phyloP scores from a whole-genome alignment of 1,140 invertebrate genomes.

The Drosophila rhopaloa region DNA sequence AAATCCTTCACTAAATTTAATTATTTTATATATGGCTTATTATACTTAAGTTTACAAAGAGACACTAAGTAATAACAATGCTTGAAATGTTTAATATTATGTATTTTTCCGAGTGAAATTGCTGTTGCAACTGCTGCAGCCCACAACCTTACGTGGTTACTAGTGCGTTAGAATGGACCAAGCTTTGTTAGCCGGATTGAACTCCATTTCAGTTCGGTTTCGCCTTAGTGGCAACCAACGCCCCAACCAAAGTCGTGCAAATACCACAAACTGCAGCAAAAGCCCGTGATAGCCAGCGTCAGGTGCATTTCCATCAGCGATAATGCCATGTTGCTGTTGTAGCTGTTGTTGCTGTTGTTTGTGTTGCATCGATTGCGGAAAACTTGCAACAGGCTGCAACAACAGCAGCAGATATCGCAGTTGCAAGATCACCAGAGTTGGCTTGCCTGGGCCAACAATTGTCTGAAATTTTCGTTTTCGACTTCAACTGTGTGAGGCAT shows the following conservation, averaged over 20 bases:
- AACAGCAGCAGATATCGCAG: slow-evolving; percentile 49
- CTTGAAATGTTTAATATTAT: no score
- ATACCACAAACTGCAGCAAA: slow-evolving; percentile 50
- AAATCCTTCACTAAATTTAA: no score
- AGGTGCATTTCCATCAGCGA: slow-evolving; percentile 84
- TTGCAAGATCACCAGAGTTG: slow-evolving; percentile 39
- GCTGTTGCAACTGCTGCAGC: slow-evolving; percentile 39
- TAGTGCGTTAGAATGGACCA: slow-evolving; percentile 52
- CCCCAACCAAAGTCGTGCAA: slow-evolving; percentile 68
- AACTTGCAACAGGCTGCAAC: slow-evolving; percentile 60
- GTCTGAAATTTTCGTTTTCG: slow-evolving; percentile 62
- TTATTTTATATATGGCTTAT: no score
- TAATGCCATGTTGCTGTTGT: slow-evolving; percentile 69
- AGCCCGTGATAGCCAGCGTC: slow-evolving; percentile 78
- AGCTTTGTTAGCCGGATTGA: slow-evolving; percentile 9
- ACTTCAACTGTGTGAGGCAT: slow-evolving; percentile 69
- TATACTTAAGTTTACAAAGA: no score
- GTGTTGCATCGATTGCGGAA: slow-evolving; percentile 74
- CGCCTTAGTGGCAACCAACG: slow-evolving; percentile 40
- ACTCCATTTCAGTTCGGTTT: slow-evolving; percentile 28
- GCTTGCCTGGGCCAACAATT: slow-evolving; percentile 55
- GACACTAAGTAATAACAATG: no score
- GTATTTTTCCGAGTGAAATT: slow-evolving; percentile 1
- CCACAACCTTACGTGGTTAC: slow-evolving; percentile 31
- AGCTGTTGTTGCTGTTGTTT: slow-evolving; percentile 30